Base-by-base conservation (phyloP, 2,797 vertebrate genomes). In the Arnoldichthys spilopterus region DNA sequence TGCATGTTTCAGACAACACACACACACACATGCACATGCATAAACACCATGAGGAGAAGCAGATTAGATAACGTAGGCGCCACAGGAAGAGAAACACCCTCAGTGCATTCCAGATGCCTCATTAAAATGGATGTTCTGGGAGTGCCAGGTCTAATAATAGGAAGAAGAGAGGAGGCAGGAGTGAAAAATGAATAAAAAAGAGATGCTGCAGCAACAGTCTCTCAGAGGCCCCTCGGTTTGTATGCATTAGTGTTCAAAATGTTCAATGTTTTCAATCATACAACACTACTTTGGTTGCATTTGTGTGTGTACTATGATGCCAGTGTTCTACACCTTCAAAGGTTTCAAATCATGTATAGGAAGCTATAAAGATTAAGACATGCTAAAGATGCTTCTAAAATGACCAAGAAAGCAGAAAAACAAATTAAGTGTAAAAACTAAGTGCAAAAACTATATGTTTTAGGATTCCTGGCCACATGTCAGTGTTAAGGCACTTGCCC, bases 141-240 rank as follows among this genome's bases (percentile, higher is more conserved):
- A 85, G 81, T 51, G 74, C 76, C 63, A 82, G 76, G 7, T 83
- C 87, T 90, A 91, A 88, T 90, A 91, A 92, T 92, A 92, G 81
- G 43, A 78, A 32, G 32, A 51, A 69, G 67, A 74, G 51, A 76
- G 49, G 62, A 68, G 58, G 72, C 26, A 71, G 58, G 53, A 18
- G 22, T 22, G 32, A 56, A 56, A 54, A 16, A 34, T 70, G 68
- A 53, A 68, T n/a, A 34, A 34, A 53, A 51, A n/a, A 71, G 18
- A n/a, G 24, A 12, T 4, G 5, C 20, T 32, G 68, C 45, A 9
- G 26, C 24, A 51, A 45, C 8, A 6, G 28, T 47, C 40, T 34
- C 37, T 69, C 74, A 32, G 20, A 34, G 40, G 16, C 4, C 13
- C 30, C 28, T 9, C 66, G 3, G 22, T 13, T 43, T 43, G n/a